Percentiles rank a stretch among this genome's conserved stretches.
phyloP scores from a whole-genome alignment of 2,113 vertebrate species.

The Onychostoma macrolepis region DNA sequence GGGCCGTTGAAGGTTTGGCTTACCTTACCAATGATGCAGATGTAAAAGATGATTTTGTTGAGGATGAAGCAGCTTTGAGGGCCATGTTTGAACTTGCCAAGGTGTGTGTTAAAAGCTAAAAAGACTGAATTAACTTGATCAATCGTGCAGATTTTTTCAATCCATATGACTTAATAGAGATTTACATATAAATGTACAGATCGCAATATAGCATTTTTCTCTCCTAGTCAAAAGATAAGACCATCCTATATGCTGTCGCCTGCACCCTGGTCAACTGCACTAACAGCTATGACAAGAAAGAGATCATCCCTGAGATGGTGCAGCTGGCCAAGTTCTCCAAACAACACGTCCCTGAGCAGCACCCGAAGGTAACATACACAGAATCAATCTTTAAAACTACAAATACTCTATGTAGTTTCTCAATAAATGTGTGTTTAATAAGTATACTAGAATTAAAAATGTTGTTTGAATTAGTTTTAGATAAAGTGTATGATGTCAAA shows the following conservation, averaged over 20 bases:
- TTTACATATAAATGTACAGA: not conserved
- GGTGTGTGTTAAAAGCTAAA: conserved; percentile 68
- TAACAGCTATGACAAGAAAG: conserved; percentile 96
- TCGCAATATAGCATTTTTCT: conserved; percentile 6
- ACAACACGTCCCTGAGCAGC: conserved; percentile 95
- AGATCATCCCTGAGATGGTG: conserved; percentile 93
- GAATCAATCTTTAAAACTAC: not conserved
- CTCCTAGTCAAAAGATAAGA: conserved; percentile 89
- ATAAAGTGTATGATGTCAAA: not conserved
- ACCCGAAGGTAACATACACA: conserved; percentile 85
- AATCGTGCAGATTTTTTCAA: not conserved
- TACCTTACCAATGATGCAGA: conserved; percentile 96
- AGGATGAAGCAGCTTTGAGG: conserved; percentile 88
- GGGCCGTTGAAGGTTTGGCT: conserved; percentile 93
- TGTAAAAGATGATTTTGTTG: conserved; percentile 97
- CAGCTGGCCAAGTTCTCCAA: conserved; percentile 97
- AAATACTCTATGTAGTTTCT: not conserved
- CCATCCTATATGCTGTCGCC: conserved; percentile 91
- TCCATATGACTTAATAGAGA: not conserved
- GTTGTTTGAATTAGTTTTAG: not conserved
- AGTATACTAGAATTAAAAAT: not conserved
- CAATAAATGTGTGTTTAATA: not conserved
- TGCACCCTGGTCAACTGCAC: conserved; percentile 92
- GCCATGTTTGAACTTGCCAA: conserved; percentile 97
- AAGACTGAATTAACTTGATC: not conserved